Evolutionary conservation across 1,140 invertebrate species (phyloP).

Genomic region (Manduca sexta): DNA sequence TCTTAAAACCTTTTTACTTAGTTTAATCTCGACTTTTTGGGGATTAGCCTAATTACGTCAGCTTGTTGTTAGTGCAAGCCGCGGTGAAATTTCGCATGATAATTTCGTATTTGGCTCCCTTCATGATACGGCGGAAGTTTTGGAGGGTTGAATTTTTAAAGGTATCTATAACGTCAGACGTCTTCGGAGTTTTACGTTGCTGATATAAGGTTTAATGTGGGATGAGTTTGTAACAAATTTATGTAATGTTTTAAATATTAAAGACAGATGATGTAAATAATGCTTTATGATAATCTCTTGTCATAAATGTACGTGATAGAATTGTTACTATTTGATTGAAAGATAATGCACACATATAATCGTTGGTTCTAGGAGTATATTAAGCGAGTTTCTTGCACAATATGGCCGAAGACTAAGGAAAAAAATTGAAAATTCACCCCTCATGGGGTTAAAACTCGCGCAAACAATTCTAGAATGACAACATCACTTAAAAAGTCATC

Average conservation of each 20-base stretch:
- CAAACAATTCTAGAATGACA: too few relatives aligned
- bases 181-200: neutral
- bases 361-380: too few relatives aligned
- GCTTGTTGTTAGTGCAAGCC: conserved; percentile 15
- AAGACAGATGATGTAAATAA: too few relatives aligned
- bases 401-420: too few relatives aligned
- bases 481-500: neutral
- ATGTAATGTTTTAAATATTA: too few relatives aligned
- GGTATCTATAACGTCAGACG: neutral
- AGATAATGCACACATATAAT: too few relatives aligned
- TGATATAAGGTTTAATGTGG: neutral
- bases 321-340: neutral
- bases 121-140: neutral
- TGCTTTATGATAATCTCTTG: too few relatives aligned
- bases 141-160: conserved; percentile 4
- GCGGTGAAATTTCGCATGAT: conserved; percentile 6
- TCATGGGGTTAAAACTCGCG: too few relatives aligned
- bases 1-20: conserved; percentile 26
- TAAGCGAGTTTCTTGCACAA: too few relatives aligned
- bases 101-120: conserved; percentile 5
- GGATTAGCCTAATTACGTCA: conserved; percentile 21
- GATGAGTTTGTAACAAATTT: too few relatives aligned
- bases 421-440: too few relatives aligned
- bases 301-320: too few relatives aligned
- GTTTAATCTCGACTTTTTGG: conserved; percentile 20